Evolutionary conservation across 2,113 vertebrate genomes (phyloP), one percentile per base, ranked within the genome.

Genomic region (Dicentrarchus labrax): DNA sequence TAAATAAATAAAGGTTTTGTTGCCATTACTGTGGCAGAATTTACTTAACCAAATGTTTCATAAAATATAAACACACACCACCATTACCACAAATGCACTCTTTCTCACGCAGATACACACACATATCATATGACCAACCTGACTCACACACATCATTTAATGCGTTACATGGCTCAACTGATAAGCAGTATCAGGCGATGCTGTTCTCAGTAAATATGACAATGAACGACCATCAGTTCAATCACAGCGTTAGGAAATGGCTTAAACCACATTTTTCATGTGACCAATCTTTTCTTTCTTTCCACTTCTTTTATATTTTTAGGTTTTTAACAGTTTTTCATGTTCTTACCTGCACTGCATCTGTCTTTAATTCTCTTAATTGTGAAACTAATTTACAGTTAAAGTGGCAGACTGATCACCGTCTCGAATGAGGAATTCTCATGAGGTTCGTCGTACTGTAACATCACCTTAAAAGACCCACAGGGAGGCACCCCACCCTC

Each of bases 381-480:
- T 48, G 12, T 43, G 15, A 43, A 65, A 6, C 5, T 30, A 3
- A 54, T 56, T 45, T 66, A 56, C 73, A 56, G 10, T 30, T 36
- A 66, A 76, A 66, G 61, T 5, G 61, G 19, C 43, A 41, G 60
- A 2, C 36, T 41, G 19, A 51, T 24, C 17, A 4, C 8, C 8
- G 12, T 62, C 54, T 3, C 36, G 11, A 74, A 13, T n/a, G 19
- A 47, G 24, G 45, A 11, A 19, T 13, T 22, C 16, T 21, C 61
- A 8, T 5, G 19, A 48, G 75, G 3, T 48, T 1, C 5, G 5
- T 38, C 19, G 16, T 43, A 70, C 64, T 57, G 51, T 11, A 30
- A 51, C 41, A 36, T 72, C 38, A 61, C 60, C 67, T 72, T 65
- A 59, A 65, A 75, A 80, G 50, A 80, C 38, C 24, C 62, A 15